Evolutionary conservation across 2,888 invertebrate species (phyloP), one percentile per base, ranked within the genome.

Genomic region (Epinotia brunnichana): DNA sequence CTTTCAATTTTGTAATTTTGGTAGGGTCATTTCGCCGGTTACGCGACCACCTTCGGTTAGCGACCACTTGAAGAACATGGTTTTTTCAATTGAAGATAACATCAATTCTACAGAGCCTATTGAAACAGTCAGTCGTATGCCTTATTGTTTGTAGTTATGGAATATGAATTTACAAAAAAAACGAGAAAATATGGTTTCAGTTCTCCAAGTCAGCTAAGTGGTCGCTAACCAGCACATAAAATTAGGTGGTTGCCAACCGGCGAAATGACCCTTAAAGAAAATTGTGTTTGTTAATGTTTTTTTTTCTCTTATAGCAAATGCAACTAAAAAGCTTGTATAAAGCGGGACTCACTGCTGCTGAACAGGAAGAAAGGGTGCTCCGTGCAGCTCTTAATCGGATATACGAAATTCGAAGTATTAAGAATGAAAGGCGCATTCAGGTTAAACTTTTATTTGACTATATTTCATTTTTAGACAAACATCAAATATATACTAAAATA

Each of bases 381-480:
- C 94, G 98, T 9, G 96, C 96, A 76, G 97, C 98, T 0, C 88
- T 99, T 39, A 95, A 96, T 24, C 96, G 97, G 83, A 98, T 99
- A 68, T 96, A 97, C 81, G 98, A 99, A 87, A 98, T 99, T 71
- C 95, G 98, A 60, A 95, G 96, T 41, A 97, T 99, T 44, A 95
- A 97, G 81, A 97, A 98, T 88, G 98, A 98, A 83, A 94, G 97
- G 62, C 94, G 98, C 74, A 96, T 98, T 81, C 97, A 97, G 93
- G 95, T 95, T 4, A 41, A 13, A 44, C 13, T 76, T 64, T 48
- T 60, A 21, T 10, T 48, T 44, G 64, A 19, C 39, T 17, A 29
- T 63, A 44, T 57, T 17, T 41, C 17, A n/a, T 17, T 59, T n/a
- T 56, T 3, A 13, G 13, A 9, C 48, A n/a, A 48, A 48, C n/a